Evolutionary conservation across 2,888 invertebrate genomes (phyloP).

Genomic region (Thereva nobilitata): DNA sequence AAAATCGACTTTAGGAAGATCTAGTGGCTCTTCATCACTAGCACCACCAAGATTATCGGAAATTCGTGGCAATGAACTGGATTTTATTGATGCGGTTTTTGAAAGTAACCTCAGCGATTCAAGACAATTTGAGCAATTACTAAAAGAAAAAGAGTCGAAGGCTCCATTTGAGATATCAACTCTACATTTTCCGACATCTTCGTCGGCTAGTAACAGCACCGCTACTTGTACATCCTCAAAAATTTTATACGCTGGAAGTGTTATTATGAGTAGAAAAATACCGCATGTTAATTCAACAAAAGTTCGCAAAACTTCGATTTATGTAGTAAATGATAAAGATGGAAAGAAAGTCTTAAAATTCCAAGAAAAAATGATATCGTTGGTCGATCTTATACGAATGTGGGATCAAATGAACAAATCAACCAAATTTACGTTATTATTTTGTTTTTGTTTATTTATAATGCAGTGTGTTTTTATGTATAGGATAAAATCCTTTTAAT

Average conservation of each 20-base stretch:
- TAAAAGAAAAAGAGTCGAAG: constrained; percentile 48
- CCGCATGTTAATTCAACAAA: constrained; percentile 47
- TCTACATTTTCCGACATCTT: constrained; percentile 36
- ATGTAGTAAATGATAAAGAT: constrained; percentile 41
- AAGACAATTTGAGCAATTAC: constrained; percentile 48
- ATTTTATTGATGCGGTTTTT: background rate
- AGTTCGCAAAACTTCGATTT: constrained; percentile 48
- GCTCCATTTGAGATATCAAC: constrained; percentile 51
- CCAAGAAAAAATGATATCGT: constrained; percentile 46
- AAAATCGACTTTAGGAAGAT: constrained; percentile 27
- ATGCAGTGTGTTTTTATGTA: constrained; percentile 40
- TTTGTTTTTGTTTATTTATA: constrained; percentile 43
- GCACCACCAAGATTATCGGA: background rate
- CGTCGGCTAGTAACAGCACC: background rate
- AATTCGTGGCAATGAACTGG: constrained; percentile 5
- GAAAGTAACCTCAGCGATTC: constrained; percentile 13
- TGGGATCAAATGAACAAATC: constrained; percentile 46
- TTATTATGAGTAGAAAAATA: constrained; percentile 48
- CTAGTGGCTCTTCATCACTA: background rate
- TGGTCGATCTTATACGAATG: constrained; percentile 45
- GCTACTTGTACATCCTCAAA: constrained; percentile 30
- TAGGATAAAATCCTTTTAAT: constrained; percentile 11
- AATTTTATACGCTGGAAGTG: constrained; percentile 48
- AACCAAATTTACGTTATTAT: constrained; percentile 43
- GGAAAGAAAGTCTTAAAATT: constrained; percentile 44